Evolutionary conservation across 1,140 invertebrate genomes (phyloP), one percentile per base, ranked within the genome.

Genomic region (Eulimnadia texana): DNA sequence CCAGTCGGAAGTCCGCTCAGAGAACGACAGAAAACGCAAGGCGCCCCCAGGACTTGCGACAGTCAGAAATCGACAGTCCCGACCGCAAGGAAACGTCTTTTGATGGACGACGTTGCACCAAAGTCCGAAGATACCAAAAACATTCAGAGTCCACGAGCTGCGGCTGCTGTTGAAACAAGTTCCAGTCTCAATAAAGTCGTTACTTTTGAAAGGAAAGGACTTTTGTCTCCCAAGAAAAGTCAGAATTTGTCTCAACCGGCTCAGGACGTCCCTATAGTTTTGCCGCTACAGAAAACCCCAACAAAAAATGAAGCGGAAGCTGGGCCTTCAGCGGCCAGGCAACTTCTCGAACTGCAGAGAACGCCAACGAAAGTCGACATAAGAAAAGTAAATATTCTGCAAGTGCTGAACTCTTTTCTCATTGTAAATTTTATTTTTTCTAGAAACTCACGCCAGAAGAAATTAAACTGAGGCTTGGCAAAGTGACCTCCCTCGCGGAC

Each of bases 391-490:
- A 56, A 56, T 24, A n/a, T 57, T 22, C 27, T 53, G 51, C 19
- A 13, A n/a, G 55, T 25, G 25, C 10, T 9, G 1, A 57, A 11
- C 24, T 22, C 16, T n/a, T n/a, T 22, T 57, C 29, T 23, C 20
- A 28, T 25, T 6, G 10, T 57, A 20, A 20, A 22, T 2, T 57
- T 3, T 25, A 23, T 19, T 9, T 57, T 25, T 20, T 54, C 2
- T 54, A 58, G 55, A 58, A 58, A 58, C 60, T 63, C 19, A 59
- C 55, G 1, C 50, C 62, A 9, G 56, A 53, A 42, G 56, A 63
- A 33, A 50, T 63, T 0, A 63, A 60, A 42, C 22, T 57, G 20
- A 29, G 56, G 13, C 51, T 63, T 11, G 62, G 62, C 0, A 63
- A 52, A 22, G 49, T 47, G 47, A 49, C 49, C 13, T 59, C 58